Conservation (phyloP, 1,140 invertebrate species). For the Leptestheria dahalacensis region DNA sequence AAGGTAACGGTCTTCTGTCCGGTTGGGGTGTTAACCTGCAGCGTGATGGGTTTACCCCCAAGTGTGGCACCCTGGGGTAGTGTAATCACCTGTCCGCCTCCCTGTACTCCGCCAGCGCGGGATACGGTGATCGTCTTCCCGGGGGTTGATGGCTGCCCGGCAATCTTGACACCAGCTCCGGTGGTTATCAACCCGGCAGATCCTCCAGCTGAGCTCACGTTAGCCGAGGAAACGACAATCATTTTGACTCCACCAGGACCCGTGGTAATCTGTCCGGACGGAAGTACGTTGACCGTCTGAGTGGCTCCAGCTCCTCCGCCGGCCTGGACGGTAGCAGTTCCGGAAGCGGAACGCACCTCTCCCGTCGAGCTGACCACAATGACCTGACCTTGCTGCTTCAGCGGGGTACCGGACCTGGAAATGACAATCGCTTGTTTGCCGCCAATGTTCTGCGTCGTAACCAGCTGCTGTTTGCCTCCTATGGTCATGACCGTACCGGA, state of each 20-base stretch:
- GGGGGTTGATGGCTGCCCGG: constrained; percentile 32
- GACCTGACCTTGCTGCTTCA: constrained; percentile 31
- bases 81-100: constrained; percentile 23
- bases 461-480: constrained; percentile 17
- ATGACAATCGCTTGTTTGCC: constrained; percentile 47
- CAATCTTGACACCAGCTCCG: constrained; percentile 28
- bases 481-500: constrained; percentile 4
- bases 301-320: constrained; percentile 19
- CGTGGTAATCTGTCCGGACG: constrained; percentile 31
- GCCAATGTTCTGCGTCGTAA: constrained; percentile 31
- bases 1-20: constrained; percentile 38
- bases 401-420: constrained; percentile 27
- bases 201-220: constrained; percentile 15
- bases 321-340: constrained; percentile 41
- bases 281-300: constrained; percentile 20
- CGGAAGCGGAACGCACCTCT: constrained; percentile 43
- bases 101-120: constrained; percentile 16
- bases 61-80: constrained; percentile 6
- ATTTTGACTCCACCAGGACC: constrained; percentile 39
- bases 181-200: constrained; percentile 13
- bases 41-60: constrained; percentile 51
- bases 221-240: constrained; percentile 41
- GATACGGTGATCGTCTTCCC: constrained; percentile 43
- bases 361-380: constrained; percentile 54
- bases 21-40: constrained; percentile 39